Conservation (phyloP, 2,797 vertebrate species). For the Aphelocoma californica region DNA sequence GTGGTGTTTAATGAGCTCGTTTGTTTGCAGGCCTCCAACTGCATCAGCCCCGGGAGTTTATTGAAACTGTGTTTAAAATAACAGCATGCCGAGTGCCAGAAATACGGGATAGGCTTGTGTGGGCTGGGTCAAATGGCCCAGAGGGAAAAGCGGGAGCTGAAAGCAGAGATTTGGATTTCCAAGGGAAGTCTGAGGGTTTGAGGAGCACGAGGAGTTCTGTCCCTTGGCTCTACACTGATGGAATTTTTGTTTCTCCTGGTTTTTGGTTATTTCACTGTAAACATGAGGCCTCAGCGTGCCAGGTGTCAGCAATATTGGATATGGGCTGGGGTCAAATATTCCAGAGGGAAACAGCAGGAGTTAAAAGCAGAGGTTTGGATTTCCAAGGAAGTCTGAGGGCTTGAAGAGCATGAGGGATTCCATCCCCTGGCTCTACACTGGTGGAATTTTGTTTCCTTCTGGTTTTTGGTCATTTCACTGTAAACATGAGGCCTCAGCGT, state of each 20-base stretch:
- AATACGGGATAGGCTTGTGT: no score
- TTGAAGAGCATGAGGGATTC: rapidly evolving
- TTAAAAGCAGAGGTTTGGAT: background rate
- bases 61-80: constrained; percentile 63
- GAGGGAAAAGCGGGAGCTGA: constrained; percentile 3
- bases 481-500: background rate
- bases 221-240: rapidly evolving
- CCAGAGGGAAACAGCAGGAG: constrained; percentile 4
- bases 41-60: constrained; percentile 35
- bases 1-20: constrained; percentile 62
- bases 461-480: background rate
- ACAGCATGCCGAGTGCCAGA: background rate
- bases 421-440: rapidly evolving
- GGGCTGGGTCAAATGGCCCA: background rate
- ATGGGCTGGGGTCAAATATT: background rate
- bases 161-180: background rate
- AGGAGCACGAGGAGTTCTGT: rapidly evolving
- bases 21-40: constrained; percentile 43
- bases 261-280: background rate
- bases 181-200: background rate
- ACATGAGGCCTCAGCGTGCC: background rate
- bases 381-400: background rate
- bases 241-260: background rate
- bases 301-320: constrained; percentile 7
- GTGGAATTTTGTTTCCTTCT: background rate